These are phyloP conservation scores for Drosophila cognata DNA, from an alignment of 2,888 invertebrate genomes.

Conservation along the genomic window DNA sequence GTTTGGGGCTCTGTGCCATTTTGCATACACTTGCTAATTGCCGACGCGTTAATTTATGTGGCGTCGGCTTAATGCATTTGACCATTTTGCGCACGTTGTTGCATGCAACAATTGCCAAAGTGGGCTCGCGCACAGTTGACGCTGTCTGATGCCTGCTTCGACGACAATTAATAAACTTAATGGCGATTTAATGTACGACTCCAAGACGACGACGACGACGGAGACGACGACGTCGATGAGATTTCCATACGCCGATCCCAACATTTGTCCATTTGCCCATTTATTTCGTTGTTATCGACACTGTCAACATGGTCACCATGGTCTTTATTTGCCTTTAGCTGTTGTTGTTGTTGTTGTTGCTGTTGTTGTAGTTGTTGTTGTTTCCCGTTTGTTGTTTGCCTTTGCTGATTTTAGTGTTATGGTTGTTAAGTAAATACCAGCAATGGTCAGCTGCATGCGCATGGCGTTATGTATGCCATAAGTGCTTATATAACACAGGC, in stretches of 20 bases:
- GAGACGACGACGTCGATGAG: slow-evolving; percentile 5
- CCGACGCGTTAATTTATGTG: slow-evolving; percentile 80
- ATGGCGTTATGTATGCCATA: slow-evolving; percentile 13
- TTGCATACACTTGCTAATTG: slow-evolving; percentile 82
- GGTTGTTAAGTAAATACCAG: slow-evolving; percentile 56
- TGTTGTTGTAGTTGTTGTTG: slow-evolving; percentile 11
- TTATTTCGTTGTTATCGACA: slow-evolving; percentile 62
- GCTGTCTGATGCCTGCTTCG: slow-evolving; percentile 58
- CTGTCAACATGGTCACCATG: slow-evolving; percentile 58
- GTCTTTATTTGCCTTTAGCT: slow-evolving; percentile 58
- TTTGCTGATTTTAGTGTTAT: slow-evolving; percentile 58
- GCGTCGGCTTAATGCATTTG: slow-evolving; percentile 78
- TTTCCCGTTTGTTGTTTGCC: slow-evolving; percentile 47
- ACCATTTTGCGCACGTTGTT: slow-evolving; percentile 46
- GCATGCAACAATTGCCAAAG: slow-evolving; percentile 73
- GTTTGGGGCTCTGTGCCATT: slow-evolving; percentile 52
- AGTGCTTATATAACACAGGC: slow-evolving; percentile 24
- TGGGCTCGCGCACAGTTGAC: slow-evolving; percentile 22
- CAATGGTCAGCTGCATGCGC: slow-evolving; percentile 47
- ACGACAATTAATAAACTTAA: slow-evolving; percentile 80
- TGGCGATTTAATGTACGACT: slow-evolving; percentile 77
- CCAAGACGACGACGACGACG: slow-evolving; percentile 8
- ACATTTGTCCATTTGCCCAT: slow-evolving; percentile 29
- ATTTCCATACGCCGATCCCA: slow-evolving; percentile 21
- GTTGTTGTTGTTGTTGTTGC: slow-evolving; percentile 22